phyloP scores from a whole-genome alignment of 2,113 vertebrate genomes.

The Callopanchax toddi region DNA sequence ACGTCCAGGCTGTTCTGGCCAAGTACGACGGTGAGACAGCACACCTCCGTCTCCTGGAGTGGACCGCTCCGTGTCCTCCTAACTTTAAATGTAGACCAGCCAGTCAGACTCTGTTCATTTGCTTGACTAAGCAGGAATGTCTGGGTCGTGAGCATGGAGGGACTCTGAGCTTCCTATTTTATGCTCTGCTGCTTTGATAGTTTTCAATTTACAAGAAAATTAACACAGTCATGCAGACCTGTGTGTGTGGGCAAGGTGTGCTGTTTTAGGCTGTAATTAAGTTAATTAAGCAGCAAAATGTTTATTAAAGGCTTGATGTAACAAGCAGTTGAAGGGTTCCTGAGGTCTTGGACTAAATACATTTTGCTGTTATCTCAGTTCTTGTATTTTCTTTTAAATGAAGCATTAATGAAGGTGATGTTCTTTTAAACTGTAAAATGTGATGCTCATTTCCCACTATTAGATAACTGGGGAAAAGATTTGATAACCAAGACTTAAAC shows the following conservation, averaged over 20 bases:
- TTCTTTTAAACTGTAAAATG: no score
- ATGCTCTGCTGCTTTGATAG: not conserved
- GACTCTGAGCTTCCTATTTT: not conserved
- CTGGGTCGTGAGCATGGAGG: not conserved
- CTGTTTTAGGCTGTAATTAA: not conserved
- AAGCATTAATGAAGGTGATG: no score
- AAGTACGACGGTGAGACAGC: constrained; percentile 94
- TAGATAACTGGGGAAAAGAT: no score
- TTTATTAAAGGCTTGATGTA: not conserved
- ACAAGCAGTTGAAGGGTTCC: no score
- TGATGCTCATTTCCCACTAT: no score
- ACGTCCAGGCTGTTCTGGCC: constrained; percentile 97
- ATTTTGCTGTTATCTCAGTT: no score
- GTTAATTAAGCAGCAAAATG: not conserved
- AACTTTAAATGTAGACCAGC: no score
- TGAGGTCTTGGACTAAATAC: not conserved
- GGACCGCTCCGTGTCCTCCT: no score
- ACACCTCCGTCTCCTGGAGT: no score
- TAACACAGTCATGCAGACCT: not conserved
- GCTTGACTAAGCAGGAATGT: not conserved
- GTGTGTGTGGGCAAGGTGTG: not conserved
- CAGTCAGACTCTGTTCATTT: no score
- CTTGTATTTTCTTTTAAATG: no score
- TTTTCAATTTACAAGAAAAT: not conserved
- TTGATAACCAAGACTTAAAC: no score